A percentile compares a stretch with the other conserved stretches of the same genome.
Evolutionary conservation across 1,140 invertebrate species (phyloP).

Genomic region (Amphibalanus amphitrite): DNA sequence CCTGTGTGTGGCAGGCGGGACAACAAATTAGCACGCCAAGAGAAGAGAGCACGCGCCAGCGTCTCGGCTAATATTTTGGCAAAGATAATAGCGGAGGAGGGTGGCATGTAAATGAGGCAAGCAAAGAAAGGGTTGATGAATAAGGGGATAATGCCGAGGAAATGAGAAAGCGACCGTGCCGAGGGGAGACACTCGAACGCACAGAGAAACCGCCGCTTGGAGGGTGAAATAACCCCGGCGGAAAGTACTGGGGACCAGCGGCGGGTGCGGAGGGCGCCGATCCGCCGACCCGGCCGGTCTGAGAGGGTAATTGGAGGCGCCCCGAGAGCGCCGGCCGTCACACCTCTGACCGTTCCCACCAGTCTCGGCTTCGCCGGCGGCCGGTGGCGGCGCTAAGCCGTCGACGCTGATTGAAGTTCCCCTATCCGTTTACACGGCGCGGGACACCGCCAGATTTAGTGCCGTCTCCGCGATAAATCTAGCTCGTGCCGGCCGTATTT

Average conservation of each 20-base stretch:
- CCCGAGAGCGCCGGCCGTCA: background rate
- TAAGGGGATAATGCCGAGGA: background rate
- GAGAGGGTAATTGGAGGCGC: background rate
- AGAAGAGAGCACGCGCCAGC: background rate
- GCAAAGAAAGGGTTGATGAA: conserved; percentile 1
- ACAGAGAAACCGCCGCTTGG: background rate
- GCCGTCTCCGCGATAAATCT: no score
- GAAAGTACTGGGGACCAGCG: background rate
- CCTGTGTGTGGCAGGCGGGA: background rate
- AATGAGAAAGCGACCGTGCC: background rate
- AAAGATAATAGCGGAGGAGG: background rate
- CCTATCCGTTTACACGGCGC: background rate
- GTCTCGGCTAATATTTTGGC: background rate
- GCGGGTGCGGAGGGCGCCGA: background rate
- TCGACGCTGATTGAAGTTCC: background rate
- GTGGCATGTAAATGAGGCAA: background rate
- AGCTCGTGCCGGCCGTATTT: background rate
- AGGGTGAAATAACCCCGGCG: background rate
- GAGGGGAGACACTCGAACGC: background rate
- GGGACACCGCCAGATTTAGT: background rate
- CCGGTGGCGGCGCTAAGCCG: background rate
- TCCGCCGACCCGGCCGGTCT: background rate
- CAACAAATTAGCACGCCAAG: background rate
- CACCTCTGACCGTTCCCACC: background rate
- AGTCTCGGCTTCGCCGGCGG: background rate